A percentile compares a stretch with the other conserved stretches of the same genome.
phyloP scores from a whole-genome alignment of 2,797 vertebrate genomes.

The Psittacula derbiana region DNA sequence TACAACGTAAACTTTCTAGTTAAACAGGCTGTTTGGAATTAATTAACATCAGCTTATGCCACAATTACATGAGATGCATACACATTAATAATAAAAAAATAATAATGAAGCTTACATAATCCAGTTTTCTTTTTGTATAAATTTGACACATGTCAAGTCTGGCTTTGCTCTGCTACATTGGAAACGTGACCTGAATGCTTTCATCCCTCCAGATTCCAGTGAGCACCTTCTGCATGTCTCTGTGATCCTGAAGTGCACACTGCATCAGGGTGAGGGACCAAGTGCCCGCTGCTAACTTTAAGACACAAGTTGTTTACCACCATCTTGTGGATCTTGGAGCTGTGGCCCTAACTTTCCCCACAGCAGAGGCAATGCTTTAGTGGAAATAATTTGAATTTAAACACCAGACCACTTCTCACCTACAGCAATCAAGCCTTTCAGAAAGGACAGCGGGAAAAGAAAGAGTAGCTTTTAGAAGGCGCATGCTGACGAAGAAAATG shows the following conservation, averaged over 20 bases:
- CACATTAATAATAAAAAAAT: neutral
- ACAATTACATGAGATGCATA: neutral
- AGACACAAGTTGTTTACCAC: neutral
- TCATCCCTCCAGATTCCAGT: neutral
- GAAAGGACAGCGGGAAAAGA: neutral
- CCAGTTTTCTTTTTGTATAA: neutral
- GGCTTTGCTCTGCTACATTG: neutral
- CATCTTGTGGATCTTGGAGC: neutral
- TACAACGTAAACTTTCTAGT: slow-evolving; percentile 8
- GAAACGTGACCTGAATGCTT: neutral
- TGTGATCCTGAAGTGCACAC: fast-evolving
- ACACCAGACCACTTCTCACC: neutral
- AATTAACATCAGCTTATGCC: neutral
- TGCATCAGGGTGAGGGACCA: neutral
- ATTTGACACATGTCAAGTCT: neutral
- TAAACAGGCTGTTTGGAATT: slow-evolving; percentile 21
- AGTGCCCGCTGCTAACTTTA: neutral
- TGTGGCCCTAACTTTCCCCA: neutral
- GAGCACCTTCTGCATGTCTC: neutral
- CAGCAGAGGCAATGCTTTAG: neutral
- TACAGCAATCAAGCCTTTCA: neutral
- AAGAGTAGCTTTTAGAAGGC: neutral
- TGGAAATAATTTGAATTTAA: neutral
- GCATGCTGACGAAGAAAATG: neutral
- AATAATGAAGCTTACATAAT: neutral